These are phyloP conservation scores for Neodiprion lecontei DNA, from an alignment of 1,140 invertebrate species.

Conservation along the genomic window DNA sequence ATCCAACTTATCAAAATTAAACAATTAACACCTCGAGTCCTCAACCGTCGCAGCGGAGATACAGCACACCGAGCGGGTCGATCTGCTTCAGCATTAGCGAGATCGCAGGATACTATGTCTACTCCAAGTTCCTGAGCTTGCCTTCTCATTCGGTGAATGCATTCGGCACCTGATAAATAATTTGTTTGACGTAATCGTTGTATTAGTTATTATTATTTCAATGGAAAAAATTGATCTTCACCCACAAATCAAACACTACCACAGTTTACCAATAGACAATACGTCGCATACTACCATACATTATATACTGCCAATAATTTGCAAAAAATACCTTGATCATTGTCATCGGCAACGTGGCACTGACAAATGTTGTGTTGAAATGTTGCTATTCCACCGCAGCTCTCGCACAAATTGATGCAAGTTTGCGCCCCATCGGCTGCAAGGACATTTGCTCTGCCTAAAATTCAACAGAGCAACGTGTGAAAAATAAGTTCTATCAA, in stretches of 20 bases:
- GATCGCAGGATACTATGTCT: not conserved
- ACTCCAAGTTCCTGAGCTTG: slow-evolving; percentile 1
- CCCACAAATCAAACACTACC: not conserved
- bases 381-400: slow-evolving; percentile 23
- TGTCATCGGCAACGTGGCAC: slow-evolving; percentile 26
- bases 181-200: not conserved
- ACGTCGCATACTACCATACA: not conserved
- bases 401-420: slow-evolving; percentile 29
- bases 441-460: slow-evolving; percentile 6
- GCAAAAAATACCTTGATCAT: slow-evolving; percentile 23
- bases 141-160: slow-evolving; percentile 22
- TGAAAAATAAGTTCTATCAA: not conserved
- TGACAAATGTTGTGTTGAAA: slow-evolving; percentile 30
- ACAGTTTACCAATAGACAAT: not conserved
- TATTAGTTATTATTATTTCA: not conserved
- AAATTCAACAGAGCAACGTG: slow-evolving; percentile 15
- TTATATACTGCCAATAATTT: not conserved
- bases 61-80: slow-evolving; percentile 21
- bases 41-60: slow-evolving; percentile 22
- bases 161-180: slow-evolving; percentile 26
- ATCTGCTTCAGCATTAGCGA: not conserved
- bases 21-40: slow-evolving; percentile 25
- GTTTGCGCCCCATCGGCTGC: slow-evolving; percentile 24
- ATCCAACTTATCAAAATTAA: not conserved
- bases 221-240: not conserved